Evolutionary conservation across 92 coral and sea anemone species (phyloP).

Genomic region (Porites evermanni): DNA sequence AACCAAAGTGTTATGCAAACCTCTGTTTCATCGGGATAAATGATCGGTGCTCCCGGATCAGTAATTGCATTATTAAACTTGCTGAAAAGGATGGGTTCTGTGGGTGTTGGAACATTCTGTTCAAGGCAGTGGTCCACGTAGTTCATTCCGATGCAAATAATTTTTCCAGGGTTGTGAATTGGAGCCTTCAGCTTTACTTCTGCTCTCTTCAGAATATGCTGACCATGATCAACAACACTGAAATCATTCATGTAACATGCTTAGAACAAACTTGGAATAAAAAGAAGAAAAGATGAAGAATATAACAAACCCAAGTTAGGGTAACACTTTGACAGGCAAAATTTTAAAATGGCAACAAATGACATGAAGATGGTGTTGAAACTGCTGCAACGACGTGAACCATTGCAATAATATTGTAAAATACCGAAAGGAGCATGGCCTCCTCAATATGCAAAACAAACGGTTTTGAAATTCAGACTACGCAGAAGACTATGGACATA

Average conservation of each 20-base stretch:
- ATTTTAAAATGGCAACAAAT: no score
- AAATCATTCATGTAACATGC: neutral
- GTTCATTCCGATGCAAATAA: slow-evolving; percentile 96
- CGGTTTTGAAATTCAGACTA: no score
- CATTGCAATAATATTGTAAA: no score
- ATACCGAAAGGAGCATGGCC: no score
- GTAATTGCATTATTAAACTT: slow-evolving; percentile 90
- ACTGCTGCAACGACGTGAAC: neutral
- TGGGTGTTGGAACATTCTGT: slow-evolving; percentile 91
- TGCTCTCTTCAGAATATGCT: slow-evolving; percentile 79
- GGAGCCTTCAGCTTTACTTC: slow-evolving; percentile 91
- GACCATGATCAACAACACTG: slow-evolving; percentile 81
- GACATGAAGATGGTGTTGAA: no score
- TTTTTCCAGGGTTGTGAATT: slow-evolving; percentile 90
- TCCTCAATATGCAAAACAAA: no score
- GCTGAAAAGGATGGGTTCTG: slow-evolving; percentile 87
- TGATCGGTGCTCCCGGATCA: slow-evolving; percentile 87
- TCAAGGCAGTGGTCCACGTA: slow-evolving; percentile 94
- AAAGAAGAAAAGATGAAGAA: neutral
- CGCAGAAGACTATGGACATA: no score
- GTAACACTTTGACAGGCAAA: no score
- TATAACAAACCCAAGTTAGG: no score
- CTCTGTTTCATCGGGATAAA: slow-evolving; percentile 82
- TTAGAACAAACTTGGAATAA: neutral
- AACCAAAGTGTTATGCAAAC: slow-evolving; percentile 34